Evolutionary conservation across 2,797 vertebrate genomes (phyloP).

Genomic region (Myotis findleyi): DNA sequence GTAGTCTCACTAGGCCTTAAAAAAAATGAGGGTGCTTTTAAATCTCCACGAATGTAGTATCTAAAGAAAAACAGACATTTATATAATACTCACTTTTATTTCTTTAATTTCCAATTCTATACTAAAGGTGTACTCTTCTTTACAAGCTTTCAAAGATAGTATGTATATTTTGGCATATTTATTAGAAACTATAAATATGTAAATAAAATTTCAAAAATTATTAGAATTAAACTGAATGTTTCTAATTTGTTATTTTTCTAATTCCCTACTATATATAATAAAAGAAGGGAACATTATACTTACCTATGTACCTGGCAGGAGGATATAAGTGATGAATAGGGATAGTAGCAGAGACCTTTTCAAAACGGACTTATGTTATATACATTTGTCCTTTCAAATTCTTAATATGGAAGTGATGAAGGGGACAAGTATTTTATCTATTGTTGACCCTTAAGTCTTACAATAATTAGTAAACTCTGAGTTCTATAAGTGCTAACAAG

Average conservation of each 20-base stretch:
- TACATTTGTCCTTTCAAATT: background rate
- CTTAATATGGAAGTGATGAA: background rate
- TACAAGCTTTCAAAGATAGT: conserved; percentile 34
- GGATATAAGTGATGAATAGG: background rate
- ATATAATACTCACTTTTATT: background rate
- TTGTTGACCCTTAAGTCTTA: background rate
- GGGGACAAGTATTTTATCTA: background rate
- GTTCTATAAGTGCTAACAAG: background rate
- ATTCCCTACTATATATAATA: background rate
- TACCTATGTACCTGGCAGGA: background rate
- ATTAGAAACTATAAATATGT: background rate
- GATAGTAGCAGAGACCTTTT: background rate
- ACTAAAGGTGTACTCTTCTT: background rate
- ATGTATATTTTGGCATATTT: conserved; percentile 15
- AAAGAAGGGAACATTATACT: background rate
- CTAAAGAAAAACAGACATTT: conserved; percentile 46
- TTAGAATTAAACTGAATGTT: conserved; percentile 45
- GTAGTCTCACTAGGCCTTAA: background rate
- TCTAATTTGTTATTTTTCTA: conserved; percentile 44
- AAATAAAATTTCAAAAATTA: conserved; percentile 41
- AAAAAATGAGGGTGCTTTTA: conserved; percentile 7
- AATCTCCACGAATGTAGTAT: background rate
- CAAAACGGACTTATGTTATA: background rate
- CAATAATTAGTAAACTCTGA: background rate
- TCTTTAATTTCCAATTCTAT: conserved; percentile 15